Conservation (phyloP, 2,888 invertebrate species). For the Ophonus ardosiacus region DNA sequence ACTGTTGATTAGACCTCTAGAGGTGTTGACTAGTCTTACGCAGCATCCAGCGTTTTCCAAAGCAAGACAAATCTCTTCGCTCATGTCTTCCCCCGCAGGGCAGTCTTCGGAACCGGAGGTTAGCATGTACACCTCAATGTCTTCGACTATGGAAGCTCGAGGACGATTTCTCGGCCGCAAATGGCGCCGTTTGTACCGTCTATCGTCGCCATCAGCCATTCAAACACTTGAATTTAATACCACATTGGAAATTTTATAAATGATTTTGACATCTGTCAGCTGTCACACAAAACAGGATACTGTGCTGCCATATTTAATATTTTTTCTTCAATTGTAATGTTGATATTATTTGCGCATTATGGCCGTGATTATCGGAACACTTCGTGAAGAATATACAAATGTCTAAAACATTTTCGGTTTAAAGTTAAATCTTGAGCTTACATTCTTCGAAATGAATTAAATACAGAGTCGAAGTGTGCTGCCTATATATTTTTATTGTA, state of each 20-base stretch:
- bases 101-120: neutral
- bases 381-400: no score
- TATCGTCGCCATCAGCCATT: constrained; percentile 20
- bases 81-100: neutral
- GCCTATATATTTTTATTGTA: no score
- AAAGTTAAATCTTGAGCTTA: no score
- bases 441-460: no score
- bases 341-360: no score
- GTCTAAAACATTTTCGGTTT: no score
- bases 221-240: neutral
- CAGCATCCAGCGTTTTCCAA: neutral
- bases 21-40: neutral
- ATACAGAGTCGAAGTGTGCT: no score
- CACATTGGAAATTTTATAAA: neutral
- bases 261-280: neutral
- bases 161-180: neutral
- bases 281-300: neutral
- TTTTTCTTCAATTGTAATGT: no score
- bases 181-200: neutral
- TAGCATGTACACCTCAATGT: neutral
- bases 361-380: no score
- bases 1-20: neutral
- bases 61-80: neutral
- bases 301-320: no score
- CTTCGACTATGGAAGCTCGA: neutral